A percentile compares a stretch with the other conserved stretches of the same genome.
Conservation (phyloP, 2,888 invertebrate species). For the Galerucella pusilla region DNA sequence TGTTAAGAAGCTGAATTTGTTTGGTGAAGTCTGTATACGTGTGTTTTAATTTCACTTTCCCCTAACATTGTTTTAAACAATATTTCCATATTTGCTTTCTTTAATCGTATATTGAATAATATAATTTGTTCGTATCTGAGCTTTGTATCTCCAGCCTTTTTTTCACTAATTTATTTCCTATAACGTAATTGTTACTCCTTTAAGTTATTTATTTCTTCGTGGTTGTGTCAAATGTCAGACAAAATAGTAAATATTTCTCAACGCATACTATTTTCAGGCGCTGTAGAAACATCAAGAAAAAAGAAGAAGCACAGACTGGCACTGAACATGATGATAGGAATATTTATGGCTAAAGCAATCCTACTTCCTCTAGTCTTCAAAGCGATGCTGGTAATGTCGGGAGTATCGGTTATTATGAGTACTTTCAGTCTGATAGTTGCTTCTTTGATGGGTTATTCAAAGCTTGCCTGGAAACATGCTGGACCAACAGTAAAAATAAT, state of each 20-base stretch:
- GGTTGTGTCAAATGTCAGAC: too few relatives aligned
- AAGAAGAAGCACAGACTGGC: conserved; percentile 66
- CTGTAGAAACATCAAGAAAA: conserved; percentile 49
- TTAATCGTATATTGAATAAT: too few relatives aligned
- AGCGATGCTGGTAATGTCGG: conserved; percentile 74
- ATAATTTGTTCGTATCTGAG: too few relatives aligned
- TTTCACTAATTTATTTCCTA: too few relatives aligned
- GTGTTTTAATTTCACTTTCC: too few relatives aligned
- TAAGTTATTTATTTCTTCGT: too few relatives aligned
- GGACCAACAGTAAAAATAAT: conserved; percentile 54
- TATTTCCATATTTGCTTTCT: too few relatives aligned
- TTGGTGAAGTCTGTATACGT: too few relatives aligned
- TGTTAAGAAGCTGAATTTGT: too few relatives aligned
- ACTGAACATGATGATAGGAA: conserved; percentile 72
- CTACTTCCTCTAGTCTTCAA: conserved; percentile 77
- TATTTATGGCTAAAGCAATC: conserved; percentile 74
- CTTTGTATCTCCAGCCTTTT: too few relatives aligned
- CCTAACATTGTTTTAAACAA: too few relatives aligned
- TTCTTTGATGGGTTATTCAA: conserved; percentile 72
- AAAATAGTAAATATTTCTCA: neutral
- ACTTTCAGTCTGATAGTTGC: conserved; percentile 70
- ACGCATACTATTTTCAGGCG: conserved; percentile 38
- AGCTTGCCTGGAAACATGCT: conserved; percentile 34
- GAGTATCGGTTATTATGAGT: conserved; percentile 68
- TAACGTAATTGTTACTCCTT: too few relatives aligned